phyloP scores from a whole-genome alignment of 1,140 invertebrate genomes.

The Calycopis cecrops region DNA sequence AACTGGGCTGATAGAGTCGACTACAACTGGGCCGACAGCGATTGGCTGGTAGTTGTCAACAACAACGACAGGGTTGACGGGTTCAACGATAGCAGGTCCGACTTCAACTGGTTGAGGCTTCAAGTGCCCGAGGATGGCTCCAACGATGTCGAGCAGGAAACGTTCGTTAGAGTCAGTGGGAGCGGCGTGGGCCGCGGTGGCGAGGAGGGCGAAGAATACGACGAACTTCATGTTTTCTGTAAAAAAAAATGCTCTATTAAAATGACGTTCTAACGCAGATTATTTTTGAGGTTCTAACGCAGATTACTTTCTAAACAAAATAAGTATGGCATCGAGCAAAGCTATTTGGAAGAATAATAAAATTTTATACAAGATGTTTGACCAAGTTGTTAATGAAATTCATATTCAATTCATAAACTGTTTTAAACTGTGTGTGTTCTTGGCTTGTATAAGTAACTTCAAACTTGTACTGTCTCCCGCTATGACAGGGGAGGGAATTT shows the following conservation, averaged over 20 bases:
- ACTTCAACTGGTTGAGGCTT: constrained; percentile 26
- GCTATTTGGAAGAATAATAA: no score
- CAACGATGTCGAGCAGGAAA: background rate
- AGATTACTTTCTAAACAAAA: no score
- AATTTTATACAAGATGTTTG: no score
- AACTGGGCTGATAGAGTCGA: constrained; percentile 19
- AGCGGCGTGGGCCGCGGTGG: constrained; percentile 28
- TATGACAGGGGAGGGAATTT: no score
- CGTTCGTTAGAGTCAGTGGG: background rate
- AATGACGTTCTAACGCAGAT: background rate
- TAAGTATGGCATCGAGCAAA: no score
- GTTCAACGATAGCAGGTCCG: constrained; percentile 23
- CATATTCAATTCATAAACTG: no score
- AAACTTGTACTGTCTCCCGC: no score
- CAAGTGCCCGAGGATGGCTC: constrained; percentile 3
- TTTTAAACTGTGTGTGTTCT: no score
- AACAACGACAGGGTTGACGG: constrained; percentile 21
- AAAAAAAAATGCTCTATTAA: constrained; percentile 12
- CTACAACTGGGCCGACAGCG: background rate
- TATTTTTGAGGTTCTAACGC: no score
- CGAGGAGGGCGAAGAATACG: constrained; percentile 30
- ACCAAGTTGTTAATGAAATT: no score
- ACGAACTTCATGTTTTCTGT: constrained; percentile 35
- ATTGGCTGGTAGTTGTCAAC: background rate
- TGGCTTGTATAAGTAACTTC: no score